Conservation (phyloP, 2,888 invertebrate species). For the Dryobotodes eremita region DNA sequence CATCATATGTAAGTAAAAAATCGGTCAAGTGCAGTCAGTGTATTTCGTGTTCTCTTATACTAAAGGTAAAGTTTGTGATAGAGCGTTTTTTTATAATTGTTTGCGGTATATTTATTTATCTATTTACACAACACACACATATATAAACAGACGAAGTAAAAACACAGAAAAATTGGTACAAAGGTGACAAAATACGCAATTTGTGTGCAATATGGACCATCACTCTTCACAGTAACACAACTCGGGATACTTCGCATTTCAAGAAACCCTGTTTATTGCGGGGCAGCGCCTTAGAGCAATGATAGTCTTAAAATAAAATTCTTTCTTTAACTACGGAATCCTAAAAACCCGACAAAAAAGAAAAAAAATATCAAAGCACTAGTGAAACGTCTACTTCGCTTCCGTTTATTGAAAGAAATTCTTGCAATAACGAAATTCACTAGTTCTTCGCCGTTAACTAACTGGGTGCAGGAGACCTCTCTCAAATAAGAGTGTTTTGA, state of each 20-base stretch:
- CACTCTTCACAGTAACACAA: not conserved
- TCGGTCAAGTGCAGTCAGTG: not conserved
- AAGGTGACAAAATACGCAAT: too few relatives aligned
- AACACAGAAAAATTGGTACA: too few relatives aligned
- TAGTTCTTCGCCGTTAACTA: constrained; percentile 5
- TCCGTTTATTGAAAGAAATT: constrained; percentile 17
- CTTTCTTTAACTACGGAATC: not conserved
- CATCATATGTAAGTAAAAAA: not conserved
- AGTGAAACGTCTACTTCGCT: constrained; percentile 2
- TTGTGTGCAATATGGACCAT: not conserved
- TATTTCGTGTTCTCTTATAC: not conserved
- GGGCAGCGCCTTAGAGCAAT: not conserved
- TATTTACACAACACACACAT: too few relatives aligned
- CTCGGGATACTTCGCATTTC: not conserved
- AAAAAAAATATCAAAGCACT: constrained; percentile 15
- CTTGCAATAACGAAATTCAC: constrained; percentile 9
- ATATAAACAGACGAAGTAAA: too few relatives aligned
- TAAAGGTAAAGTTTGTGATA: not conserved
- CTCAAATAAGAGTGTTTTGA: constrained; percentile 46
- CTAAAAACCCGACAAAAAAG: not conserved
- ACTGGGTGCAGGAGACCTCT: constrained; percentile 21
- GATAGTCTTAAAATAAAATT: not conserved
- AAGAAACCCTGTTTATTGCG: not conserved
- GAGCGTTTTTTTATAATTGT: not conserved
- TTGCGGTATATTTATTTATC: too few relatives aligned